Evolutionary conservation across 2,113 vertebrate genomes (phyloP).

Genomic region (Meleagris gallopavo): DNA sequence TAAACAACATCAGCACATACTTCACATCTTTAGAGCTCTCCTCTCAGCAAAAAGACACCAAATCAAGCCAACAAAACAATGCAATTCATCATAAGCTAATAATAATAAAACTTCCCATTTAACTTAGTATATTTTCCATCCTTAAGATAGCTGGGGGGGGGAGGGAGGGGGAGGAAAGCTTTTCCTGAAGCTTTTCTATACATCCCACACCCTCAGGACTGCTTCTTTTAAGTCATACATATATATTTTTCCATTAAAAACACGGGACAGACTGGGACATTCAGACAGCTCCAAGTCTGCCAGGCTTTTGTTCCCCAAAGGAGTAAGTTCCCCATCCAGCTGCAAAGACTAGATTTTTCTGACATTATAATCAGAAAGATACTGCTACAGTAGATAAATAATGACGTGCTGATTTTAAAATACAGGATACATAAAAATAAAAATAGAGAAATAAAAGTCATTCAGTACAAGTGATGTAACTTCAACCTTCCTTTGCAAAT

Average conservation of each 20-base stretch:
- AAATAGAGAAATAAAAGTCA: not conserved
- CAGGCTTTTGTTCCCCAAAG: not conserved
- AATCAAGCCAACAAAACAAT: not conserved
- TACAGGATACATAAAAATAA: not conserved
- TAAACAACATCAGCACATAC: not conserved
- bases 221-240: not conserved
- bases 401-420: not conserved
- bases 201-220: not conserved
- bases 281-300: not conserved
- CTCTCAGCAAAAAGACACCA: too few species aligned
- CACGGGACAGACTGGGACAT: not conserved
- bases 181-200: not conserved
- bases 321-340: not conserved
- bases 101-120: not conserved
- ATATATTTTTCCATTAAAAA: too few species aligned
- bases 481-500: not conserved
- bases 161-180: too few species aligned
- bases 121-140: not conserved
- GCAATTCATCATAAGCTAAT: not conserved
- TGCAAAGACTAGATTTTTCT: not conserved
- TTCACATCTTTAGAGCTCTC: too few species aligned
- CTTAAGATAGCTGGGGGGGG: not conserved
- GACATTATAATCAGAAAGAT: not conserved
- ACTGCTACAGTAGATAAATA: not conserved
- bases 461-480: not conserved